Evolutionary conservation across 2,888 invertebrate species (phyloP), one percentile per base, ranked within the genome.

Genomic region (Axea sp.): DNA sequence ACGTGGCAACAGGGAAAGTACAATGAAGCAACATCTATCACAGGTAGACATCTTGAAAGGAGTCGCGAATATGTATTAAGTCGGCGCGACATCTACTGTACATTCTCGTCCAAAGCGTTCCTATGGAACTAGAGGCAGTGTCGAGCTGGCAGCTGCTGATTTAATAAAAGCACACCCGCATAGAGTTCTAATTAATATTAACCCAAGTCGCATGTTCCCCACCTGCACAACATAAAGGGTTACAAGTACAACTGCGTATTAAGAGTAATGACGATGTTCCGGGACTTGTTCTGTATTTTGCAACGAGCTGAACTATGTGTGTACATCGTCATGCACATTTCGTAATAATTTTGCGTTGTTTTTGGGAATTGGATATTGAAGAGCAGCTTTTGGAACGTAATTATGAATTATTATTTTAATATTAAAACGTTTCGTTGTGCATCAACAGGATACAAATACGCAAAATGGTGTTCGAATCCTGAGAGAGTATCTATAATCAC

Each of bases 131-230:
- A 30, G 33, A 8, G 41, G 8, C 17, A 73, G 49, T 45, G 68
- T 67, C 73, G 53, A 65, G 62, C 60, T 30, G 57, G 47, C 59
- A 17, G 76, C 76, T n/a, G n/a, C n/a, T 81, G 79, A 82, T 81
- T 82, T 81, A 80, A 82, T 82, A 81, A 81, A 76, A 74, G 65
- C 59, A 9, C 69, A 43, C 53, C 55, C 22, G 30, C 72, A 57
- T 62, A 28, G 62, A 37, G 47, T 49, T 47, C 76, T 78, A 81
- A 81, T 80, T 80, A 80, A 81, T 82, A 80, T 80, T 80, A 81
- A 80, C 78, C 78, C 74, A 41, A 49, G 45, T 28, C 62, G 51
- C 59, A 60, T 55, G 57, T 75, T 37, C 68, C 35, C 67, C 26
- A 60, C 12, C 43, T 30, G 55, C 45, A 35, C 37, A 53, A 51